These are phyloP conservation scores for Zophobas atratus DNA, from an alignment of 1,140 invertebrate species.

Conservation along the genomic window DNA sequence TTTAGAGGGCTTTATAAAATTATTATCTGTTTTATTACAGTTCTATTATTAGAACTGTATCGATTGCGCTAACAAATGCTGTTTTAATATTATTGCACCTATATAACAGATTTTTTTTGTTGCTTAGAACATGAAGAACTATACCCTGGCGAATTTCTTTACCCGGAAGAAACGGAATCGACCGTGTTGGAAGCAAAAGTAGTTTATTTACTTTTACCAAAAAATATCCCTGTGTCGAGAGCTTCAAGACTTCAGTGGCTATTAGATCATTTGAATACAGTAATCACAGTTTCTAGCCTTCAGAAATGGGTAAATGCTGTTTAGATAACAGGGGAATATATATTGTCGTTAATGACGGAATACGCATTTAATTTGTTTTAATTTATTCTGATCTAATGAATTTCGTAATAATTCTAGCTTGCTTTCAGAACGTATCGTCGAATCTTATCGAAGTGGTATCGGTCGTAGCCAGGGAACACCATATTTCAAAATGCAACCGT, in stretches of 20 bases:
- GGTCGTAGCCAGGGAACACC: slow-evolving; percentile 75
- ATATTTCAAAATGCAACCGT: slow-evolving; percentile 71
- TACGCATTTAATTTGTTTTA: slow-evolving; percentile 3
- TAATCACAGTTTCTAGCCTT: slow-evolving; percentile 71
- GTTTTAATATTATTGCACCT: not conserved
- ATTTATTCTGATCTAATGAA: not conserved
- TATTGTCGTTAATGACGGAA: not conserved
- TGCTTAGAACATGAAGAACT: slow-evolving; percentile 56
- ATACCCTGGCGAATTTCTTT: slow-evolving; percentile 57
- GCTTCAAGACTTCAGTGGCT: slow-evolving; percentile 85
- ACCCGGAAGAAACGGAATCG: slow-evolving; percentile 61
- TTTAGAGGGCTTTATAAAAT: too few species aligned
- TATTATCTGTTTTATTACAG: too few species aligned
- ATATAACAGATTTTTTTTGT: not conserved
- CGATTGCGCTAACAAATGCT: not conserved
- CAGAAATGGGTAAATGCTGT: slow-evolving; percentile 61
- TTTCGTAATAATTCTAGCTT: slow-evolving; percentile 4
- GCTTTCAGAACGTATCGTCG: slow-evolving; percentile 65
- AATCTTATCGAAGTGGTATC: slow-evolving; percentile 78
- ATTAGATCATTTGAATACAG: slow-evolving; percentile 78
- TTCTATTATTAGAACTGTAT: slow-evolving; percentile 1
- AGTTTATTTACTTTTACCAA: slow-evolving; percentile 82
- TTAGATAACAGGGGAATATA: slow-evolving; percentile 18
- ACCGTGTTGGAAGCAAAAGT: slow-evolving; percentile 75
- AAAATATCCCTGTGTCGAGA: slow-evolving; percentile 82